phyloP scores from a whole-genome alignment of 2,113 vertebrate genomes.

The Regulus satrapa region DNA sequence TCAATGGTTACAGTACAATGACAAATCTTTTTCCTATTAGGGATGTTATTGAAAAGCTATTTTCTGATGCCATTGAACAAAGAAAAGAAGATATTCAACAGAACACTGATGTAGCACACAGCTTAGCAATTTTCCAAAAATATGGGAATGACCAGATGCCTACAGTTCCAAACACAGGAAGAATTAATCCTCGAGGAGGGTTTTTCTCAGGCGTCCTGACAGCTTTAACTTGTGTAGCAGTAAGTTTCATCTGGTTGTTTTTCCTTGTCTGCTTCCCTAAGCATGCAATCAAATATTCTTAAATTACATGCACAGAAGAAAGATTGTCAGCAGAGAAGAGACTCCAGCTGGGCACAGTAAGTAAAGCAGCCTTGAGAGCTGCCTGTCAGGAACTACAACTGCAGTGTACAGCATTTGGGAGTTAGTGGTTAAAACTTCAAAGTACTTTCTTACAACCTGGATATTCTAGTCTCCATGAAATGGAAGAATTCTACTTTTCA shows the following conservation, averaged over 20 bases:
- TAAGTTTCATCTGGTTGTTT: slow-evolving; percentile 69
- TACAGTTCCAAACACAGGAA: slow-evolving; percentile 40
- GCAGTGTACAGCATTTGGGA: background rate
- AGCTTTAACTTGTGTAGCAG: slow-evolving; percentile 85
- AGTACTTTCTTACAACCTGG: background rate
- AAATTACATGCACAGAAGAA: background rate
- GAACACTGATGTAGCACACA: slow-evolving; percentile 74
- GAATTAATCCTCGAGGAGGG: slow-evolving; percentile 75
- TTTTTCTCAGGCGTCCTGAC: slow-evolving; percentile 91
- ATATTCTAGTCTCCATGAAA: background rate
- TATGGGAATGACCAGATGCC: slow-evolving; percentile 78
- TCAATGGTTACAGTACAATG: background rate
- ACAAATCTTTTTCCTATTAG: slow-evolving; percentile 65
- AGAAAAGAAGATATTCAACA: slow-evolving; percentile 82
- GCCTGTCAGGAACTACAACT: background rate
- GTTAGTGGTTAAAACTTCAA: background rate
- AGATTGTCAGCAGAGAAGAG: background rate
- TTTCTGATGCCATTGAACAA: slow-evolving; percentile 77
- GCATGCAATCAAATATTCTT: background rate
- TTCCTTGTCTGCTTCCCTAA: background rate
- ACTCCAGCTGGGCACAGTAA: background rate
- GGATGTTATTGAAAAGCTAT: slow-evolving; percentile 88
- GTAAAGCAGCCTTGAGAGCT: background rate
- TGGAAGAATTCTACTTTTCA: background rate
- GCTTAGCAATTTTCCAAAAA: slow-evolving; percentile 86